Evolutionary conservation across 2,888 invertebrate species (phyloP).

Genomic region (Sminthurides aquaticus): DNA sequence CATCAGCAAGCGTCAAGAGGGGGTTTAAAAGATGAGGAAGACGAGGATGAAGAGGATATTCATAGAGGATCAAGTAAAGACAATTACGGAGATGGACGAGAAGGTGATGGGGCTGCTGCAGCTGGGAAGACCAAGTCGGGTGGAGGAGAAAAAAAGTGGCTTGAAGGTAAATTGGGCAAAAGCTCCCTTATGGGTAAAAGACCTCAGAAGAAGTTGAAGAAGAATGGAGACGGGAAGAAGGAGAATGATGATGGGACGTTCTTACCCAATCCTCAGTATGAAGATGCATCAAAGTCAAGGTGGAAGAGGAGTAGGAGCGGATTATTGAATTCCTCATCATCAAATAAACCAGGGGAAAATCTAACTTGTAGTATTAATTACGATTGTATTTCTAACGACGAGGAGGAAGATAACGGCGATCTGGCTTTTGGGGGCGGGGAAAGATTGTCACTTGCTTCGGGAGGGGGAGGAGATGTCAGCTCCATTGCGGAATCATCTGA

Average conservation of each 20-base stretch:
- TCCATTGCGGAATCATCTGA: slow-evolving; percentile 26
- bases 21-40: slow-evolving; percentile 3
- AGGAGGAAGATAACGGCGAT: background rate
- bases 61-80: background rate
- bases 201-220: background rate
- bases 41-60: slow-evolving; percentile 1
- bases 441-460: background rate
- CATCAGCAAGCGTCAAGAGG: background rate
- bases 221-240: background rate
- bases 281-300: background rate
- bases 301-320: background rate
- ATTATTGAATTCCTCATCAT: background rate
- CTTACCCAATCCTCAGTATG: background rate
- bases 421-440: slow-evolving; percentile 1
- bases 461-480: slow-evolving; percentile 22
- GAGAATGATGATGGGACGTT: background rate
- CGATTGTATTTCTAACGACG: background rate
- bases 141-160: slow-evolving; percentile 12
- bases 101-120: background rate
- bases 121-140: background rate
- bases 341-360: no score
- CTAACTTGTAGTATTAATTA: background rate
- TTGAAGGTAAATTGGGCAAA: slow-evolving; percentile 2
- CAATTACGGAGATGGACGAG: background rate
- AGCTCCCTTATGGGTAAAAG: background rate